Base-by-base conservation (phyloP, 1,140 invertebrate species). In the Plectrocnemia conspersa region DNA sequence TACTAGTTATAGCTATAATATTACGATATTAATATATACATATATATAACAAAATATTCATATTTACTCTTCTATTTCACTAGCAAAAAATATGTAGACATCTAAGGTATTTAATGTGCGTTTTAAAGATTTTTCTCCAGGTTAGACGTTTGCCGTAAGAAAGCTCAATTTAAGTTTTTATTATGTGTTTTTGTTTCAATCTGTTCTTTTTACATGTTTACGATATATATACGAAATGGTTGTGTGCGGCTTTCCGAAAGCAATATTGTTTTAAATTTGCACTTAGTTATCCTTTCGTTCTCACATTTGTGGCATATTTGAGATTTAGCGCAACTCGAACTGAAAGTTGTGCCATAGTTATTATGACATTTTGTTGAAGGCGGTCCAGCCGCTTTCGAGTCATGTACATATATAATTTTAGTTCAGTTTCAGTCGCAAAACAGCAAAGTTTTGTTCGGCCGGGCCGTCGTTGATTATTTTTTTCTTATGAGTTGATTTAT, bases 171-270 rank as follows among this genome's bases (percentile, higher is more conserved):
- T 29, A n/a, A n/a, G 27, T 29, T 29, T 29, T 29, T 29, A n/a
- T n/a, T 29, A 15, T 40, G 40, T 42, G 40, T 42, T 23, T 35
- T 13, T 35, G 32, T 11, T 35, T 13, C 11, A 13, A 6, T 3
- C 16, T 5, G 7, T 45, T 25, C 3, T 10, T 10, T 22, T 27
- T 10, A n/a, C 18, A 22, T 22, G 21, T 45, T 23, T 24, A 18
- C 9, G n/a, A 45, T 23, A 45, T 15, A 15, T 38, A 15, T 38
- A 23, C 18, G 50, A 58, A 52, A 56, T 53, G 58, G 58, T 61
- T 61, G 58, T 61, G 58, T 61, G 36, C 22, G 54, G 58, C 58
- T 61, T 61, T 53, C 38, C 44, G 45, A 61, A 61, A 61, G 58
- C 54, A 49, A 56, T 50, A 58, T 58, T 59, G 41, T 53, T 24